A percentile compares a stretch with the other conserved stretches of the same genome.
These are phyloP conservation scores for Gallirallus australis DNA, from an alignment of 2,797 vertebrate species.

Conservation along the genomic window DNA sequence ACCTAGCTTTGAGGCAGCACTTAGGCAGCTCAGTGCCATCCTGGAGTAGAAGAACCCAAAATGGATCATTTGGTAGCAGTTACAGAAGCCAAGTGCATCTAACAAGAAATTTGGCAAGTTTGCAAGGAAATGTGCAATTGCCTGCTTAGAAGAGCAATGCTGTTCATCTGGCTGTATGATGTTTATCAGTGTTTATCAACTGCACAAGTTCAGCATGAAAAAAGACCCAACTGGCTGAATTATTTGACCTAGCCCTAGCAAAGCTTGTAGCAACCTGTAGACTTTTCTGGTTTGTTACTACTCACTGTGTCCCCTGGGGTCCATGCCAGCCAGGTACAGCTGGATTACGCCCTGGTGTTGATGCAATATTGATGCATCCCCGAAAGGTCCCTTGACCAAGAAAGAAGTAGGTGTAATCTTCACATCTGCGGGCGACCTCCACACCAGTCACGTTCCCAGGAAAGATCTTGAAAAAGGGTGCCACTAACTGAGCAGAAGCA, in stretches of 20 bases:
- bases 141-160: not conserved
- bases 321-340: not conserved
- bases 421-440: not conserved
- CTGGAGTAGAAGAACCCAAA: not conserved
- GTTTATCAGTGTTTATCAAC: not conserved
- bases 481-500: not conserved
- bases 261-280: not conserved
- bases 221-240: not conserved
- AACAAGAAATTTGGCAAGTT: not conserved
- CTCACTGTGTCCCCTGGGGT: not conserved
- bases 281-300: not conserved
- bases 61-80: not conserved
- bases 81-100: not conserved
- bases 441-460: not conserved
- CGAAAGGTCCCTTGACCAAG: not conserved
- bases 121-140: not conserved
- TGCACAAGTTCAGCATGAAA: not conserved
- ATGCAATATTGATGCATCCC: not conserved
- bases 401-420: not conserved
- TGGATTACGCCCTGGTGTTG: not conserved
- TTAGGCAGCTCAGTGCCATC: not conserved
- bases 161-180: not conserved
- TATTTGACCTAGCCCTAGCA: not conserved
- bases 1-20: rapidly evolving
- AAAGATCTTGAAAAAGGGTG: not conserved